A percentile compares a stretch with the other conserved stretches of the same genome.
Conservation (phyloP, 2,113 vertebrate species). For the Opisthocomus hoazin region DNA sequence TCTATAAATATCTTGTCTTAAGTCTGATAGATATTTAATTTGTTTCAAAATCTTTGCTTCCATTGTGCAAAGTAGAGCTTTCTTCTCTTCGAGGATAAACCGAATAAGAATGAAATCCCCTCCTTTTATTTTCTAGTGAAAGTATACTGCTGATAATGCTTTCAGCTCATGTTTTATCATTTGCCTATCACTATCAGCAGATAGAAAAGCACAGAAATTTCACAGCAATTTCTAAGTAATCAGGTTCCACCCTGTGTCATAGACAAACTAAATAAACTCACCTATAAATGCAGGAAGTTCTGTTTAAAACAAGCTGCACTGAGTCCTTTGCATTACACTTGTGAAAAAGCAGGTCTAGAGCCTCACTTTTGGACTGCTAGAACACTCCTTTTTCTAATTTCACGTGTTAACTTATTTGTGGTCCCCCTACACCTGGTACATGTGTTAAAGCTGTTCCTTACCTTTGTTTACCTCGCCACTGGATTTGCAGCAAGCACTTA, state of each 20-base stretch:
- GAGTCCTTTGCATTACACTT: neutral
- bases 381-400: neutral
- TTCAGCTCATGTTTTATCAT: neutral
- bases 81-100: neutral
- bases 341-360: neutral
- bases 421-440: accelerated
- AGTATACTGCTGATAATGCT: neutral
- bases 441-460: neutral
- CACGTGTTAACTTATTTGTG: neutral
- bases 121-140: neutral
- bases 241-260: neutral
- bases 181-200: neutral
- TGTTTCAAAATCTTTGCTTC: neutral
- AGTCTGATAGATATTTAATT: neutral
- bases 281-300: neutral
- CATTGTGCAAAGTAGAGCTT: neutral
- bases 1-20: neutral
- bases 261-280: neutral
- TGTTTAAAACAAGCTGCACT: neutral
- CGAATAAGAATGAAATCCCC: neutral
- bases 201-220: neutral
- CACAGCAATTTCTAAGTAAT: neutral
- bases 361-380: neutral
- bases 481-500: neutral
- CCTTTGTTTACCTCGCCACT: neutral